Percentiles rank a stretch among this genome's conserved stretches.
Conservation (phyloP, 2,797 vertebrate genomes). For the Sebastes matsubarae region DNA sequence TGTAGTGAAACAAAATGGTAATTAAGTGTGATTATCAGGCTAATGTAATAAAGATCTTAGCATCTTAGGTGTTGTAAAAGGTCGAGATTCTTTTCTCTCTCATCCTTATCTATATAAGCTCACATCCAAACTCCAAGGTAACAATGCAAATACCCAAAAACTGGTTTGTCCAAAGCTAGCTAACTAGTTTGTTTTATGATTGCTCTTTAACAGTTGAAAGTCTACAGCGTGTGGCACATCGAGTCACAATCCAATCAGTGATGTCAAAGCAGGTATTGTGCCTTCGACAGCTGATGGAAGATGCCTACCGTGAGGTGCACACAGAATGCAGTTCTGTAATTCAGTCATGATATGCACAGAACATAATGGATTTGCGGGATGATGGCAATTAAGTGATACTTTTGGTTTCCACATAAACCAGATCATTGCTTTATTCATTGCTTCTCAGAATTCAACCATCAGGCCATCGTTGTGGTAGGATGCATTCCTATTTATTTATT, state of each 20-base stretch:
- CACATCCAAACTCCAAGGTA: background rate
- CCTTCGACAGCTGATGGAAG: background rate
- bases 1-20: background rate
- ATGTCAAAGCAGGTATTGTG: background rate
- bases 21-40: background rate
- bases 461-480: background rate
- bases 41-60: background rate
- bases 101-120: background rate
- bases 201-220: background rate
- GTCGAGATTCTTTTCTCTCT: background rate
- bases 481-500: background rate
- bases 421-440: background rate
- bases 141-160: background rate
- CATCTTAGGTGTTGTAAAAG: background rate
- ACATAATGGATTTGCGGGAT: background rate
- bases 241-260: background rate
- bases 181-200: background rate
- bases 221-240: background rate
- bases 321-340: background rate
- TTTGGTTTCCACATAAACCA: background rate
- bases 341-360: background rate
- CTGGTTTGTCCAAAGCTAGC: no score
- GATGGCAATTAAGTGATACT: background rate
- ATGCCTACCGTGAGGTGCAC: background rate
- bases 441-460: background rate